A percentile compares a stretch with the other conserved stretches of the same genome.
Conservation (phyloP, 2,797 vertebrate species). For the Microchirus variegatus region DNA sequence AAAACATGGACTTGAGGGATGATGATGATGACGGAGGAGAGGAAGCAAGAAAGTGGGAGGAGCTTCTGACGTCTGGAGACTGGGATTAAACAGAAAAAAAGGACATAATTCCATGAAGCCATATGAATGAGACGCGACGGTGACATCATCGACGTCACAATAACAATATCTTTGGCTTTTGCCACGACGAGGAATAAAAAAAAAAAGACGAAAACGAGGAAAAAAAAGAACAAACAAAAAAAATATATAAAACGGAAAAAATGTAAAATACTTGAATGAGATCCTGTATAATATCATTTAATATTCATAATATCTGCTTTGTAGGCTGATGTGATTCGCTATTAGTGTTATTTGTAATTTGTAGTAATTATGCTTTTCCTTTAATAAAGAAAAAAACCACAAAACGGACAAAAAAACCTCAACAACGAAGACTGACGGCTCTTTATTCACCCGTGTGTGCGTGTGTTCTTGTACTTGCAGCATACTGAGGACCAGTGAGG, state of each 20-base stretch:
- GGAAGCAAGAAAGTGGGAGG: slow-evolving; percentile 33
- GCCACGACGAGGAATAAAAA: slow-evolving; percentile 86
- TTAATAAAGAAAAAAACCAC: slow-evolving; percentile 94
- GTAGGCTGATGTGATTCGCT: slow-evolving; percentile 99
- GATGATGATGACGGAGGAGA: slow-evolving; percentile 31
- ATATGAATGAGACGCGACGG: slow-evolving; percentile 82
- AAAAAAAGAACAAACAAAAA: slow-evolving; percentile 82
- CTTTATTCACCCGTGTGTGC: slow-evolving; percentile 20
- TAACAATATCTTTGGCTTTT: slow-evolving; percentile 89
- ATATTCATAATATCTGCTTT: slow-evolving; percentile 99
- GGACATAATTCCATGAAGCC: slow-evolving; percentile 80
- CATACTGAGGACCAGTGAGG: no score
- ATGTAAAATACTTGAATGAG: slow-evolving; percentile 99
- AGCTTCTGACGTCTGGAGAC: slow-evolving; percentile 68
- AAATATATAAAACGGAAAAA: slow-evolving; percentile 86
- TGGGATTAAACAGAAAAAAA: slow-evolving; percentile 39
- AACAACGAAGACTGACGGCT: slow-evolving; percentile 71
- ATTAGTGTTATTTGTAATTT: slow-evolving; percentile 99
- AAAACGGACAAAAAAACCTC: slow-evolving; percentile 97
- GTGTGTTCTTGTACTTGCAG: no score
- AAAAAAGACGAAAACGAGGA: slow-evolving; percentile 79
- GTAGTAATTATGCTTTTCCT: slow-evolving; percentile 99
- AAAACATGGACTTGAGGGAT: slow-evolving; percentile 20
- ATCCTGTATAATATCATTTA: slow-evolving; percentile 99
- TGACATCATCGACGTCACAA: slow-evolving; percentile 86